Conservation (phyloP, 2,113 vertebrate species). For the Lasiurus borealis region DNA sequence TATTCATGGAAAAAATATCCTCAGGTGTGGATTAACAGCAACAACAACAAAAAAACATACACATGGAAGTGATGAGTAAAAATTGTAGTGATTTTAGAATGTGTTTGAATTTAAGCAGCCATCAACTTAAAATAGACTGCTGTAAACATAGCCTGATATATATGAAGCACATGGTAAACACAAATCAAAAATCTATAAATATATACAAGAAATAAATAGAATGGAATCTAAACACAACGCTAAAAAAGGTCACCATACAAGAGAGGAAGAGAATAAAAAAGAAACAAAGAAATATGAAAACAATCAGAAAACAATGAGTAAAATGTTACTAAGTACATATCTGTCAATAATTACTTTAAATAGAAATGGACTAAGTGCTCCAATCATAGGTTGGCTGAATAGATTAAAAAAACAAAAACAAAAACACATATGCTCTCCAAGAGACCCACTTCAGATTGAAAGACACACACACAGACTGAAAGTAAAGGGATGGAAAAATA, state of each 20-base stretch:
- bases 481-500: neutral
- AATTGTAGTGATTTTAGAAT: neutral
- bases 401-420: neutral
- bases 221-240: neutral
- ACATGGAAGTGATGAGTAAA: neutral
- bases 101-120: neutral
- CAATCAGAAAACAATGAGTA: neutral
- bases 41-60: neutral
- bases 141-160: neutral
- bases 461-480: neutral
- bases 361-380: neutral
- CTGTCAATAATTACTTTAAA: neutral
- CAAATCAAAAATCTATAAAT: neutral
- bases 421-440: neutral
- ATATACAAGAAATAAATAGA: neutral
- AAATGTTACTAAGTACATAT: neutral
- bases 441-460: neutral
- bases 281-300: neutral
- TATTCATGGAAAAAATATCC: no score
- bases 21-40: no score
- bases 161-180: neutral
- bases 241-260: neutral
- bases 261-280: neutral
- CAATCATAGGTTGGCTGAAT: neutral
- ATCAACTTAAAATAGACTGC: neutral